These are phyloP conservation scores for Merluccius polli DNA, from an alignment of 2,797 vertebrate species.

Conservation along the genomic window DNA sequence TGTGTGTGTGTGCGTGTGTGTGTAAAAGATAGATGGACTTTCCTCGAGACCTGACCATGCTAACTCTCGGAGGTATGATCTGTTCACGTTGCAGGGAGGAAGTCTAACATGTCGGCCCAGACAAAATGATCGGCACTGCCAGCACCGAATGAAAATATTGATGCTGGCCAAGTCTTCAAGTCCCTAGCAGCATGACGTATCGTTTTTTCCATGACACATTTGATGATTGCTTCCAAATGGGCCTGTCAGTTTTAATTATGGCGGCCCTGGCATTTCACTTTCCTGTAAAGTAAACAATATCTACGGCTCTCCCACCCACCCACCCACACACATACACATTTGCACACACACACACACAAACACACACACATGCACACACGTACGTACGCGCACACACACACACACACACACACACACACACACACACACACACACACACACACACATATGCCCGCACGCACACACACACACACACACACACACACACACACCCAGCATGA, in stretches of 20 bases:
- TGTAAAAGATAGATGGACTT: conserved; percentile 1
- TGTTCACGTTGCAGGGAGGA: conserved; percentile 39
- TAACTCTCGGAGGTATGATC: conserved; percentile 31
- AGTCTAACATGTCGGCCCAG: conserved; percentile 42
- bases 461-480: conserved; percentile 25
- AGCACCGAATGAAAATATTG: conserved; percentile 73
- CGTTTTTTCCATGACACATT: conserved; percentile 78
- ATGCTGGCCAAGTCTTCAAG: conserved; percentile 66
- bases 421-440: neutral
- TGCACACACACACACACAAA: neutral
- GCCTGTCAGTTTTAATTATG: conserved; percentile 74
- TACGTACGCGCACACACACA: conserved; percentile 24
- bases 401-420: conserved; percentile 40
- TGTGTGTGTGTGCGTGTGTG: conserved; percentile 1
- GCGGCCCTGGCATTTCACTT: conserved; percentile 65
- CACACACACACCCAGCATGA: conserved; percentile 54
- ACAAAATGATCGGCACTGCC: conserved; percentile 56
- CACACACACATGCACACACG: neutral
- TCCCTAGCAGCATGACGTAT: conserved; percentile 69
- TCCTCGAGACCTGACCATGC: neutral
- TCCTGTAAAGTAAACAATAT: conserved; percentile 73
- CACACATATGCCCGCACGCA: neutral
- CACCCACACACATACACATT: conserved; percentile 33
- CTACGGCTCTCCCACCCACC: conserved; percentile 45
- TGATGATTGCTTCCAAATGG: conserved; percentile 81